These are phyloP conservation scores for Hirtodrosophila alboralis DNA, from an alignment of 2,888 invertebrate genomes.

Conservation along the genomic window DNA sequence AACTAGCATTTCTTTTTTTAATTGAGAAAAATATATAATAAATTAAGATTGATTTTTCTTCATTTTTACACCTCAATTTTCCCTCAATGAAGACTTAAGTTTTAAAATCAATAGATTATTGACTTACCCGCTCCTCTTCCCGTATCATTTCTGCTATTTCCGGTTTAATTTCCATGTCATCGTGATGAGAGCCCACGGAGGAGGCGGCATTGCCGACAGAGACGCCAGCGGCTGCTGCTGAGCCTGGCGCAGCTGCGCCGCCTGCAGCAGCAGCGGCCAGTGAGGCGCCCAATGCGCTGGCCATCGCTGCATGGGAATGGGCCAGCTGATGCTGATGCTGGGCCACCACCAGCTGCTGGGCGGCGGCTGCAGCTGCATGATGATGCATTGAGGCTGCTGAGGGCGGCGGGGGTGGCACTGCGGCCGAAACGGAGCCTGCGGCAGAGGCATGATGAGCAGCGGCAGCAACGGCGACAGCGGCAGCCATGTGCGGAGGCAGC, in stretches of 20 bases:
- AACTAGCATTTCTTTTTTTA: no score
- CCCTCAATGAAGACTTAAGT: no score
- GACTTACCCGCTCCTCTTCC: constrained; percentile 97
- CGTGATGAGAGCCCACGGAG: constrained; percentile 85
- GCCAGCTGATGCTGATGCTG: constrained; percentile 81
- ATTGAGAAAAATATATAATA: no score
- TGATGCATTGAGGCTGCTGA: constrained; percentile 71
- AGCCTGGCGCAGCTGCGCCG: constrained; percentile 81
- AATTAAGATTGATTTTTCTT: no score
- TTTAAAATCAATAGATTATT: no score
- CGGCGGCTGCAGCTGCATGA: constrained; percentile 77
- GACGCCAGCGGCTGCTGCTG: constrained; percentile 45
- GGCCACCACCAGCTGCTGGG: constrained; percentile 79
- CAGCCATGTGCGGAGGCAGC: constrained; percentile 69
- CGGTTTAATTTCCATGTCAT: constrained; percentile 96
- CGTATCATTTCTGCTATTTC: constrained; percentile 98
- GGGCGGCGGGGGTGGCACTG: constrained; percentile 48
- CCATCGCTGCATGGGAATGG: constrained; percentile 82
- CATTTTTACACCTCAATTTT: no score
- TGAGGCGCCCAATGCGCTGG: constrained; percentile 78
- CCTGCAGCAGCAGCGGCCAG: constrained; percentile 78
- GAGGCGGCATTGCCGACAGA: constrained; percentile 51
- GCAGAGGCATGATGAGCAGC: constrained; percentile 64
- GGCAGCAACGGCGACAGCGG: constrained; percentile 75
- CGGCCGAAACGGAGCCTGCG: constrained; percentile 13